These are phyloP conservation scores for Crocidura indochinensis DNA, from an alignment of 2,797 vertebrate genomes.

Conservation along the genomic window DNA sequence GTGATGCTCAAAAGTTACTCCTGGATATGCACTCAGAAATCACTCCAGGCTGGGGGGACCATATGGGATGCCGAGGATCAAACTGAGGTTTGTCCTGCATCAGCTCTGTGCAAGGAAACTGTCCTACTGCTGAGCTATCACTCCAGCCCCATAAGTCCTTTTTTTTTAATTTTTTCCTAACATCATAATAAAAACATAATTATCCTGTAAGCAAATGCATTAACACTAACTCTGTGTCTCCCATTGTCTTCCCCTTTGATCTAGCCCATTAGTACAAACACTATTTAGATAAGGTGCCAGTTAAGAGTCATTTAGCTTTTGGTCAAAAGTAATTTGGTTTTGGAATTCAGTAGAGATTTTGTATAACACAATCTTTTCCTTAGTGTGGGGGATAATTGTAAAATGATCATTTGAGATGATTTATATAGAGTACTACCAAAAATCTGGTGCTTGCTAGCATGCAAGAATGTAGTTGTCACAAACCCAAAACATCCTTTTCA, in stretches of 20 bases:
- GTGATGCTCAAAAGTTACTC: too few relatives aligned
- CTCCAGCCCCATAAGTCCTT: not conserved
- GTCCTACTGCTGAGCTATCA: too few relatives aligned
- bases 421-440: conserved; percentile 57
- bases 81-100: too few relatives aligned
- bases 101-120: too few relatives aligned
- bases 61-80: too few relatives aligned
- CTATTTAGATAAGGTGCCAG: conserved; percentile 54
- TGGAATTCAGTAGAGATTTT: conserved; percentile 72
- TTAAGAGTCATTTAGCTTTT: conserved; percentile 76
- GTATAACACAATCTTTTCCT: conserved; percentile 64
- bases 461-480: not conserved
- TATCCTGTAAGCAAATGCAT: conserved; percentile 21
- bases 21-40: too few relatives aligned
- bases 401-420: conserved; percentile 72
- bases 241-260: conserved; percentile 16
- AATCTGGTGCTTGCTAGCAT: conserved; percentile 18
- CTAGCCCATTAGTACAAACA: conserved; percentile 50
- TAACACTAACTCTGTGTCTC: not conserved
- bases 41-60: too few relatives aligned
- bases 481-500: conserved; percentile 33
- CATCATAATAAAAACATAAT: conserved; percentile 50
- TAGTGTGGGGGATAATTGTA: conserved; percentile 64
- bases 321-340: conserved; percentile 71
- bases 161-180: not conserved